Conservation (phyloP, 2,797 vertebrate species). For the Apodemus agrarius region DNA sequence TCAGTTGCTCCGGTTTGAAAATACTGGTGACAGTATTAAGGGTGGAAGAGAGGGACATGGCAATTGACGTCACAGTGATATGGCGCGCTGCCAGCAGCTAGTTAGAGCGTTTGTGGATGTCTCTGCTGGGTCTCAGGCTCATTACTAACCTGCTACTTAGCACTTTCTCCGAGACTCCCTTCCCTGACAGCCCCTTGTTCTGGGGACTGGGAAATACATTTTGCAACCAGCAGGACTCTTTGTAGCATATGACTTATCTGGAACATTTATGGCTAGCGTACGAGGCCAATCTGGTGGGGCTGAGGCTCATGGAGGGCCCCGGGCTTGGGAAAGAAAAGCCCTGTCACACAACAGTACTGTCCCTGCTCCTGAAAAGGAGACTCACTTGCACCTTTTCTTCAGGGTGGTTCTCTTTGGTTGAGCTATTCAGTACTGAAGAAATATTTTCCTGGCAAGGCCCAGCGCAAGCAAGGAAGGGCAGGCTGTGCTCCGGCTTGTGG, state of each 20-base stretch:
- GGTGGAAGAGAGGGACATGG: not conserved
- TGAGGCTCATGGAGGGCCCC: not conserved
- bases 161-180: not conserved
- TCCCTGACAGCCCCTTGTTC: slow-evolving; percentile 7
- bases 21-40: not conserved
- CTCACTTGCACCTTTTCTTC: not conserved
- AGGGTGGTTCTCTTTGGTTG: not conserved
- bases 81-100: slow-evolving; percentile 1
- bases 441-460: not conserved
- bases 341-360: not conserved
- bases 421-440: not conserved
- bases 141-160: slow-evolving; percentile 10
- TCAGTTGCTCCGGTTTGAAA: not conserved
- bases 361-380: not conserved
- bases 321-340: not conserved
- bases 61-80: not conserved
- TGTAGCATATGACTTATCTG: slow-evolving; percentile 63
- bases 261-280: not conserved
- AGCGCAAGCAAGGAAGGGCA: not conserved
- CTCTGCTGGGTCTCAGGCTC: slow-evolving; percentile 19
- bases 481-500: not conserved
- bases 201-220: slow-evolving; percentile 57
- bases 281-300: not conserved
- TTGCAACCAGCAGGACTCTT: slow-evolving; percentile 53
- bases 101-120: slow-evolving; percentile 46